These are phyloP conservation scores for Seriola aureovittata DNA, from an alignment of 2,113 vertebrate genomes.

Conservation along the genomic window DNA sequence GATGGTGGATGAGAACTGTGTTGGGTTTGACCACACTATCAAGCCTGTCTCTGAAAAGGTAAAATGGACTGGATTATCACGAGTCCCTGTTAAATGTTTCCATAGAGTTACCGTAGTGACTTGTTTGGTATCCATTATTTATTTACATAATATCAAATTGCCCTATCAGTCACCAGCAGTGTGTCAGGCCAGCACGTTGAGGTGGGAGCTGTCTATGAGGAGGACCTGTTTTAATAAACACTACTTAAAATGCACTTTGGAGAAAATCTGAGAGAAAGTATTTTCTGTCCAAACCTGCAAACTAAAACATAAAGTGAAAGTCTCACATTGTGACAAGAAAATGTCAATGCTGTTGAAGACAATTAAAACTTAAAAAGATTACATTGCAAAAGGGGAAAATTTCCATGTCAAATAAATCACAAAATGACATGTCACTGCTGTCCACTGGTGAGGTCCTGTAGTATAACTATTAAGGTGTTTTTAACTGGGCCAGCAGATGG, in stretches of 20 bases:
- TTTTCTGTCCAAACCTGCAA: background rate
- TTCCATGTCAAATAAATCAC: background rate
- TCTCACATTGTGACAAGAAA: no score
- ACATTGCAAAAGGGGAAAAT: no score
- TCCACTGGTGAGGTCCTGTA: background rate
- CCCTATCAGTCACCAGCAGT: background rate
- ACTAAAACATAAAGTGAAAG: no score
- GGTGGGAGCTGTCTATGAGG: background rate
- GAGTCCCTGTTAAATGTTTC: background rate
- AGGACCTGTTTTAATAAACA: background rate
- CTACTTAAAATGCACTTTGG: background rate
- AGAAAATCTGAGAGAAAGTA: background rate
- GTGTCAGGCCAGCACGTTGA: background rate
- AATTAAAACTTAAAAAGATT: no score
- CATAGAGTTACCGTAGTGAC: background rate
- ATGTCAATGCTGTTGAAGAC: no score
- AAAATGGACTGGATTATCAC: constrained; percentile 1
- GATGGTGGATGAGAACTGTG: constrained; percentile 99
- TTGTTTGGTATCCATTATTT: background rate
- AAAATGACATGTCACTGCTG: background rate
- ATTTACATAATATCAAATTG: background rate
- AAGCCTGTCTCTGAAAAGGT: constrained; percentile 92
- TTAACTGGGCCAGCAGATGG: background rate
- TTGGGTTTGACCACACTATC: constrained; percentile 95
- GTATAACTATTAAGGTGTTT: background rate